Base-by-base conservation (phyloP, 2,113 vertebrate species). In the Chloropsis hardwickii region DNA sequence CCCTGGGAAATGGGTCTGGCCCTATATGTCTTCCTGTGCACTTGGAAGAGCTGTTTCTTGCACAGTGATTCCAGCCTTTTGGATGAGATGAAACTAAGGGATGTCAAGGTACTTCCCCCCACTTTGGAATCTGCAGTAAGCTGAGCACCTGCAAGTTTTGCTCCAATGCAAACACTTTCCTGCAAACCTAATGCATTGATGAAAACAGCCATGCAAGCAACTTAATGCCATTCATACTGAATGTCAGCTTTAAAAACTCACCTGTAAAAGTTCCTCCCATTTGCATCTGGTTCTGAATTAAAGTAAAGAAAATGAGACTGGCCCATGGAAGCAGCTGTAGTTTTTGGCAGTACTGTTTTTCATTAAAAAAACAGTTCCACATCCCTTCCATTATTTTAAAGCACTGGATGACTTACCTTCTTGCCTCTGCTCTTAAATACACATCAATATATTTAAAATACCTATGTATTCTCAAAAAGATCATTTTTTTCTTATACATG, bases 211-310 rank as follows among this genome's bases (percentile, higher is more conserved):
- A 51, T 85, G 83, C 22, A 58, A 77, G 21, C 48, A 87, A 70
- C 39, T 60, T 82, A 58, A 25, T 87, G 42, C 37, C 64, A 65
- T 67, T 86, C 62, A 65, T 89, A 70, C 2, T 57, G 27, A 95
- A 84, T 6, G 5, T 47, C 92, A 90, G 76, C 61, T 96, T 96
- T 37, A 76, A 92, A 96, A 95, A 91, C 74, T 73, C 58, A 81
- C 82, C 67, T 95, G 80, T 93, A 92, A 93, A 66, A 82, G 56
- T 92, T 97, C 84, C 83, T 94, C 66, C 84, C 54, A 74, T 69
- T 72, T 88, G 65, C 85, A 92, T 96, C 85, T 97, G 84, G 67
- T 80, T 96, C 90, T 95, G 53, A 61, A 56, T 89, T 94, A 86
- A 89, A 79, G 62, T 73, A 62, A 92, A 67, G 79, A 67, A 92